Evolutionary conservation across 2,113 vertebrate genomes (phyloP).

Genomic region (Mungos mungo): DNA sequence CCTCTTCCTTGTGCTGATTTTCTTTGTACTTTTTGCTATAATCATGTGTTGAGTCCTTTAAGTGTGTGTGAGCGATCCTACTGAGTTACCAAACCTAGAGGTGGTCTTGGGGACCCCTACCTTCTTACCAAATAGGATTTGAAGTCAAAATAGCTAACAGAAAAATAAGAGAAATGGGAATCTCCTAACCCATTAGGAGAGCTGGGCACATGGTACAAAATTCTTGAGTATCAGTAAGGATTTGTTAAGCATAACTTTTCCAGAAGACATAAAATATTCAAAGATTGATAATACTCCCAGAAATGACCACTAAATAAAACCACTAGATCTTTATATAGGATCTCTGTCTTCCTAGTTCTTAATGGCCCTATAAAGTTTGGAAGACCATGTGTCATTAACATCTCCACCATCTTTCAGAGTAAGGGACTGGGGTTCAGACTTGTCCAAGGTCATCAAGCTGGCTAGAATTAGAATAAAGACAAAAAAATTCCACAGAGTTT

Average conservation of each 20-base stretch:
- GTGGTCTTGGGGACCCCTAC: neutral
- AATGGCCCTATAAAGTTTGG: neutral
- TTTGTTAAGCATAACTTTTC: neutral
- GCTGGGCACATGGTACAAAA: neutral
- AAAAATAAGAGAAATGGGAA: neutral
- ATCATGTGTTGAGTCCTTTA: neutral
- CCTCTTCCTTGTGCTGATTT: neutral
- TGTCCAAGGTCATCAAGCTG: neutral
- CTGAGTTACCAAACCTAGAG: neutral
- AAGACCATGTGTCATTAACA: neutral
- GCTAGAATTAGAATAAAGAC: neutral
- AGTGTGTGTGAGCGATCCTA: neutral
- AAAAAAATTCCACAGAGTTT: neutral
- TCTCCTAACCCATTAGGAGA: neutral
- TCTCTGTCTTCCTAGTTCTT: neutral
- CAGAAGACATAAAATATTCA: neutral
- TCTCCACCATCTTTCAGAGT: neutral
- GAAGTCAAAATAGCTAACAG: neutral
- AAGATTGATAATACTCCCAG: neutral
- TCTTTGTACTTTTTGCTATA: neutral
- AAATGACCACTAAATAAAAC: neutral
- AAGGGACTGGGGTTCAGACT: neutral
- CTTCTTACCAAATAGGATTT: neutral
- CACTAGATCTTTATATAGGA: neutral
- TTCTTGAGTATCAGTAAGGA: neutral